These are phyloP conservation scores for Drosophila yooni DNA, from an alignment of 2,888 invertebrate species.

Conservation along the genomic window DNA sequence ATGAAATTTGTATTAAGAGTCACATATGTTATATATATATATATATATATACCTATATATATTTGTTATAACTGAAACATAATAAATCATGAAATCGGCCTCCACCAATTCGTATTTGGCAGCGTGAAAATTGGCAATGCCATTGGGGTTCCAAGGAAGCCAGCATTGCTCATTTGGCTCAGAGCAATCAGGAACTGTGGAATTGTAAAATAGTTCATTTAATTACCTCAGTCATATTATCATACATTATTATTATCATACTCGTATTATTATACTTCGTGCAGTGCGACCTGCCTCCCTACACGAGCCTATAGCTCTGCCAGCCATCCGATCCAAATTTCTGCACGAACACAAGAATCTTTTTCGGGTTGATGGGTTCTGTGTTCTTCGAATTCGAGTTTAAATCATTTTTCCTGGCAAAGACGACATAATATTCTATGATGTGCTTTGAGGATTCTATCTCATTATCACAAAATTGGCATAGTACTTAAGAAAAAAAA, in stretches of 20 bases:
- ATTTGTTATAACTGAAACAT: conserved; percentile 23
- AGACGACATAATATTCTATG: not conserved
- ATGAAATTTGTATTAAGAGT: conserved; percentile 2
- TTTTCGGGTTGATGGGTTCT: not conserved
- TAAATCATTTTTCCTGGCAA: not conserved
- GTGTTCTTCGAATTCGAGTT: not conserved
- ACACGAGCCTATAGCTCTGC: not conserved
- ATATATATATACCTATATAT: conserved; percentile 1
- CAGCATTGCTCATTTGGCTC: conserved; percentile 7
- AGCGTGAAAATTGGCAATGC: conserved; percentile 22
- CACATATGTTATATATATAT: conserved; percentile 1
- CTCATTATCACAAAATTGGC: not conserved
- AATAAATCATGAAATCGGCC: conserved; percentile 31
- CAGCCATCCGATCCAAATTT: not conserved
- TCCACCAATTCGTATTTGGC: conserved; percentile 25
- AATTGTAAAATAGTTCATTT: not conserved
- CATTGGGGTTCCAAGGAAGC: not conserved
- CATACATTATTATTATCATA: too few relatives aligned
- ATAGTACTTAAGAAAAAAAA: not conserved
- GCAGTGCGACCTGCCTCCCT: not conserved
- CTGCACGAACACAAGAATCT: not conserved
- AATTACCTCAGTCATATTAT: not conserved
- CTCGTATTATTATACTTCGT: not conserved
- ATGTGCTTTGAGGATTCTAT: not conserved
- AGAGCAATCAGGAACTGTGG: conserved; percentile 38